A percentile compares a stretch with the other conserved stretches of the same genome.
Conservation (phyloP, 2,888 invertebrate genomes). For the Mimumesa dahlbomi region DNA sequence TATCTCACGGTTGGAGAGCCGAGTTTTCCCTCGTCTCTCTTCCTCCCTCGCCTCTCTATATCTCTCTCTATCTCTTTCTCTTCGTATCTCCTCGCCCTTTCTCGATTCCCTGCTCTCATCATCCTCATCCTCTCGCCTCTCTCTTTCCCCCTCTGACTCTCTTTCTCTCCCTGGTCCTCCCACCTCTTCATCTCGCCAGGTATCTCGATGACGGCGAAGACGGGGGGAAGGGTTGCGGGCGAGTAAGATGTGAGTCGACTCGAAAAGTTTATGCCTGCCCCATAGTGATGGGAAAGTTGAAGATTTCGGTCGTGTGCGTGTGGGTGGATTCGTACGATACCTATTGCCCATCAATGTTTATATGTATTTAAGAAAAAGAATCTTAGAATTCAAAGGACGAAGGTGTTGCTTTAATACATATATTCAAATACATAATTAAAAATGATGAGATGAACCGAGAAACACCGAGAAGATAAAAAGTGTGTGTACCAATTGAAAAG, state of each 20-base stretch:
- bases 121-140: constrained; percentile 36
- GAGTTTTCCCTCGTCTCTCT: constrained; percentile 63
- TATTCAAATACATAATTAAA: too few species aligned
- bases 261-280: too few species aligned
- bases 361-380: too few species aligned
- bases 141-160: constrained; percentile 14
- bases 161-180: not conserved
- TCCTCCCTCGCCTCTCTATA: constrained; percentile 27
- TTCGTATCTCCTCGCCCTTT: constrained; percentile 31
- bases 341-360: too few species aligned
- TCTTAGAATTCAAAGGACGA: too few species aligned
- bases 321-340: too few species aligned
- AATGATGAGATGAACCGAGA: too few species aligned
- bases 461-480: too few species aligned
- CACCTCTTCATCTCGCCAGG: constrained; percentile 35
- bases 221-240: constrained; percentile 22
- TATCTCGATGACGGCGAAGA: constrained; percentile 25
- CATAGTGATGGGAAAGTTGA: too few species aligned
- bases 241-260: constrained; percentile 17
- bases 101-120: constrained; percentile 38
- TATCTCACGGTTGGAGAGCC: constrained; percentile 65
- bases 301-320: too few species aligned
- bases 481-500: too few species aligned
- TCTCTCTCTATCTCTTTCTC: constrained; percentile 15
- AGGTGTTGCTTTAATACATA: too few species aligned